These are phyloP conservation scores for Gymnoscelis rufifasciata DNA, from an alignment of 2,888 invertebrate genomes.

Conservation along the genomic window DNA sequence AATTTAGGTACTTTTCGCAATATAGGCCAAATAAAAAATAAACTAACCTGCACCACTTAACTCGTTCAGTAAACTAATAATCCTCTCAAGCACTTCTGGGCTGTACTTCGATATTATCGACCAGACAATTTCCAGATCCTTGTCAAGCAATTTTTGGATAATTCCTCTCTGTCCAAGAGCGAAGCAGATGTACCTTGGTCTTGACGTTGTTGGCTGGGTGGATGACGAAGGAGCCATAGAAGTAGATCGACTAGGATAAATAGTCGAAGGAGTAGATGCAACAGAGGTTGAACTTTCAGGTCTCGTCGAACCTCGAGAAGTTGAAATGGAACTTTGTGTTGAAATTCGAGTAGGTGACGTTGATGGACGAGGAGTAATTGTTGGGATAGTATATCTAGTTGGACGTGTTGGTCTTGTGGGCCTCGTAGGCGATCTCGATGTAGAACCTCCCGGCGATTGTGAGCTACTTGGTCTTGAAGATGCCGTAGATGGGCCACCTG, in stretches of 20 bases:
- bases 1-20: no score
- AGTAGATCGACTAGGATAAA: not conserved
- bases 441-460: not conserved
- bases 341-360: not conserved
- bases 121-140: not conserved
- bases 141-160: not conserved
- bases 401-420: not conserved
- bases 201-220: not conserved
- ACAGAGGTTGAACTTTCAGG: not conserved
- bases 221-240: not conserved
- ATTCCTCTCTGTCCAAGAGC: not conserved
- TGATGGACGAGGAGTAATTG: not conserved
- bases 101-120: not conserved
- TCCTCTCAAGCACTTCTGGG: not conserved
- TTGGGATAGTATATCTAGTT: not conserved
- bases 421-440: not conserved
- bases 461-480: not conserved
- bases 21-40: no score
- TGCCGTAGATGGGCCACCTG: not conserved
- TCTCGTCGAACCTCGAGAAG: no score
- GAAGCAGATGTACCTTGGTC: not conserved
- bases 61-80: not conserved
- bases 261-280: not conserved
- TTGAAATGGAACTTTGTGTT: not conserved
- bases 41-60: slow-evolving; percentile 1